Conservation (phyloP, 2,113 vertebrate genomes). For the Oncorhynchus keta region DNA sequence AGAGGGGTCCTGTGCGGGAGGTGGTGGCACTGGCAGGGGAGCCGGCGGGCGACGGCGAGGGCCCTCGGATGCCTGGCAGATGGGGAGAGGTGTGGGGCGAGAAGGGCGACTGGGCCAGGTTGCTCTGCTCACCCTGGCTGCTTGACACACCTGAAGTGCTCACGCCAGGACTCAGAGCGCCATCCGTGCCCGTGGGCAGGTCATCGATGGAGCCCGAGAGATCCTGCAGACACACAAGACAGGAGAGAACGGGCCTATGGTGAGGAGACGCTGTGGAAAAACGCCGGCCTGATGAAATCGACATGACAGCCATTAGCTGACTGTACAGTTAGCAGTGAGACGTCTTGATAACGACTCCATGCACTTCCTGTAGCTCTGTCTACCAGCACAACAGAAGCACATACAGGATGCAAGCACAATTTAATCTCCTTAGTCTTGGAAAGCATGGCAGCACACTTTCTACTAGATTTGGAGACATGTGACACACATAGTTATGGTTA, state of each 20-base stretch:
- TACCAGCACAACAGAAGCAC: background rate
- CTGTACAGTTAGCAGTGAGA: background rate
- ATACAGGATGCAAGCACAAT: background rate
- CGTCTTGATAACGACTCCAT: background rate
- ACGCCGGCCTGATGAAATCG: background rate
- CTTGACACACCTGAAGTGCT: constrained; percentile 98
- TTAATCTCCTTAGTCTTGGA: constrained; percentile 9
- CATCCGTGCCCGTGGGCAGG: constrained; percentile 94
- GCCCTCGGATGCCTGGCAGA: constrained; percentile 94
- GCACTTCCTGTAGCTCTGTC: too few species aligned
- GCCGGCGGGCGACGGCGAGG: constrained; percentile 94
- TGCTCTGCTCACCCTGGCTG: constrained; percentile 98
- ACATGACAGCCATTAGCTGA: background rate
- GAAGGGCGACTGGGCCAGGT: constrained; percentile 98
- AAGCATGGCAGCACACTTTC: constrained; percentile 21
- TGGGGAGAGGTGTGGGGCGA: constrained; percentile 98
- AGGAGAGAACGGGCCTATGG: background rate
- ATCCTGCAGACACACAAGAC: constrained; percentile 78
- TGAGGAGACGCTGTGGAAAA: constrained; percentile 5
- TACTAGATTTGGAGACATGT: constrained; percentile 25
- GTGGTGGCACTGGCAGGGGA: constrained; percentile 95
- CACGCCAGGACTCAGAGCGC: constrained; percentile 95
- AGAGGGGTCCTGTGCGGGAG: constrained; percentile 93
- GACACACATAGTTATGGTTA: constrained; percentile 52
- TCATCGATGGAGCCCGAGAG: constrained; percentile 98